Conservation (phyloP, 1,140 invertebrate species). For the Lepidurus couesii region DNA sequence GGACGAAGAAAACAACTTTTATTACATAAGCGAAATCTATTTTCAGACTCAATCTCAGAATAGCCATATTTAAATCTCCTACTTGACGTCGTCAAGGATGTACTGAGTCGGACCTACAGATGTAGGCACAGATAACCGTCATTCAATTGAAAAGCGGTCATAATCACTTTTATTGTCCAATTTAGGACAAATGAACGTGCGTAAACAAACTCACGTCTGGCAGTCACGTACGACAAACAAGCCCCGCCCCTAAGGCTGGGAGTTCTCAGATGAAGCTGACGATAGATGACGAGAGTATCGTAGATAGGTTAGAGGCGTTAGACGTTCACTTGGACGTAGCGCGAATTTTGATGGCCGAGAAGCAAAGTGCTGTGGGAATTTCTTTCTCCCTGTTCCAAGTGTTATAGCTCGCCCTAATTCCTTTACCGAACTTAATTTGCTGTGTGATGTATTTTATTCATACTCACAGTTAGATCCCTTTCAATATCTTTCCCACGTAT, state of each 20-base stretch:
- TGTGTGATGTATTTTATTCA: no score
- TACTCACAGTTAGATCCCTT: no score
- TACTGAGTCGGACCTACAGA: neutral
- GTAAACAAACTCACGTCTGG: neutral
- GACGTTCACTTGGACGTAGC: no score
- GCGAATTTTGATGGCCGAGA: no score
- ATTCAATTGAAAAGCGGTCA: neutral
- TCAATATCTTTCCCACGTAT: no score
- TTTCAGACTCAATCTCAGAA: neutral
- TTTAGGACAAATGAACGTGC: neutral
- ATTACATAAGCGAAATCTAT: neutral
- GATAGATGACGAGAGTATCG: no score
- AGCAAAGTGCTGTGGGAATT: no score
- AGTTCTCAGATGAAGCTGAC: no score
- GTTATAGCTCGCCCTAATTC: no score
- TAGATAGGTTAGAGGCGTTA: no score
- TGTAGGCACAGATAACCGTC: neutral
- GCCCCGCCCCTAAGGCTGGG: neutral
- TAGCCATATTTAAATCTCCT: neutral
- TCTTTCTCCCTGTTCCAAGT: no score
- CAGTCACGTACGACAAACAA: neutral
- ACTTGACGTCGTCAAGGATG: slow-evolving; percentile 3
- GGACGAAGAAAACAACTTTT: neutral
- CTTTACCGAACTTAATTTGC: no score
- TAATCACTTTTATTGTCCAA: slow-evolving; percentile 6